phyloP scores from a whole-genome alignment of 2,797 vertebrate species.

The Pseudopleuronectes americanus region DNA sequence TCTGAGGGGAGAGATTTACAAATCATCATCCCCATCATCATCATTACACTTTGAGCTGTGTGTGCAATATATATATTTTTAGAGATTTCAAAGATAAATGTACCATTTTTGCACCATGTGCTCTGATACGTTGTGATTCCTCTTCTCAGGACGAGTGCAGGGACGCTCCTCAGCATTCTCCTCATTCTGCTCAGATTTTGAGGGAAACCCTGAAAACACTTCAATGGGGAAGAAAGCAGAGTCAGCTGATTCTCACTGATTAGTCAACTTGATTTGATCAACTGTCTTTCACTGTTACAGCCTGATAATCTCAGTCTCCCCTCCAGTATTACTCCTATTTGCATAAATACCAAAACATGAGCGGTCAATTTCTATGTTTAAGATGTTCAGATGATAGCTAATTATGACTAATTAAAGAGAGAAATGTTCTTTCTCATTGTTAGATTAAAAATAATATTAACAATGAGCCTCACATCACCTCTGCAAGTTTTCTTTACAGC shows the following conservation, averaged over 20 bases:
- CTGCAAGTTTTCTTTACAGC: too few species aligned
- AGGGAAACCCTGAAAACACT: slow-evolving; percentile 31
- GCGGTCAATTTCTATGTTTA: too few species aligned
- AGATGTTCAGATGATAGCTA: too few species aligned
- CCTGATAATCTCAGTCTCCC: not conserved
- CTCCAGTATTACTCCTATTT: not conserved
- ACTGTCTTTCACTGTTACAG: slow-evolving; percentile 5
- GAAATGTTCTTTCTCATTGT: too few species aligned
- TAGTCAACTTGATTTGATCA: slow-evolving; percentile 1
- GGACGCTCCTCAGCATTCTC: slow-evolving; percentile 70
- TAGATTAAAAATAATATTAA: too few species aligned
- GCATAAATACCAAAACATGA: not conserved
- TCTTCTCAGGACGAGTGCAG: slow-evolving; percentile 62
- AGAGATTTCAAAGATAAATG: slow-evolving; percentile 10
- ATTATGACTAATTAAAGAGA: not conserved
- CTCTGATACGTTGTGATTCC: slow-evolving; percentile 63
- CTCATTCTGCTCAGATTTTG: slow-evolving; percentile 53
- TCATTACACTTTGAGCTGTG: not conserved
- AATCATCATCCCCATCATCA: not conserved
- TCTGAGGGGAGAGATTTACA: slow-evolving; percentile 69
- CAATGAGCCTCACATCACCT: too few species aligned
- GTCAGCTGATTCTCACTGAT: slow-evolving; percentile 7
- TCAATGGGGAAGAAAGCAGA: not conserved
- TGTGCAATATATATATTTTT: not conserved
- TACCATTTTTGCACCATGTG: slow-evolving; percentile 71